A percentile compares a stretch with the other conserved stretches of the same genome.
phyloP scores from a whole-genome alignment of 1,140 invertebrate species.

The Penaeus japonicus region DNA sequence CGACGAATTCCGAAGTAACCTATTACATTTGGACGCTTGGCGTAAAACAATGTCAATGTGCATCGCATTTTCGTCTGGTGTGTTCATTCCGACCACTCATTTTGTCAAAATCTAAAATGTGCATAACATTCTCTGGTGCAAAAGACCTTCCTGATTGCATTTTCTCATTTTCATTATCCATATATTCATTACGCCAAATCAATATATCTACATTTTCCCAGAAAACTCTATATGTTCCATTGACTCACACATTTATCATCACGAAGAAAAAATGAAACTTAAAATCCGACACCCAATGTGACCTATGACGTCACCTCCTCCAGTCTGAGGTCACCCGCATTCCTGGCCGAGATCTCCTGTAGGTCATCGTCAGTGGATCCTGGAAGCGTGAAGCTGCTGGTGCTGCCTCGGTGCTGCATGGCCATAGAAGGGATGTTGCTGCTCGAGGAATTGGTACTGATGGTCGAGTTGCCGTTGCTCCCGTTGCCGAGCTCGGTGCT shows the following conservation, averaged over 20 bases:
- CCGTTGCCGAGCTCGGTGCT: background rate
- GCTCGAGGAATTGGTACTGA: background rate
- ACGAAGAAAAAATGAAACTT: background rate
- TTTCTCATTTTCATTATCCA: too few species aligned
- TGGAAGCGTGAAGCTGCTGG: background rate
- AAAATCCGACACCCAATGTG: background rate
- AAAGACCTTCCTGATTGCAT: too few species aligned
- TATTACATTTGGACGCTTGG: too few species aligned
- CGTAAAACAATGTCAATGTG: too few species aligned
- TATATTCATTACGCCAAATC: too few species aligned
- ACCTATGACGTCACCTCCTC: constrained; percentile 23
- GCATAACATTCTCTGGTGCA: too few species aligned
- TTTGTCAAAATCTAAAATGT: too few species aligned
- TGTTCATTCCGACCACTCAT: too few species aligned
- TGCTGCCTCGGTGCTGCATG: background rate
- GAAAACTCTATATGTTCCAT: too few species aligned
- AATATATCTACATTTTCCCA: too few species aligned
- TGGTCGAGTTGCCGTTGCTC: background rate
- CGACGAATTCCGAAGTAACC: too few species aligned
- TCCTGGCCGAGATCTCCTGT: background rate
- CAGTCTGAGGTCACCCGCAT: constrained; percentile 2
- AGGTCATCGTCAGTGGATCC: background rate
- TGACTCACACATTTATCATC: background rate
- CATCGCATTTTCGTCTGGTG: too few species aligned
- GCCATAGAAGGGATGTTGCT: background rate